Conservation (phyloP, 2,113 vertebrate species). For the Hylia prasina region DNA sequence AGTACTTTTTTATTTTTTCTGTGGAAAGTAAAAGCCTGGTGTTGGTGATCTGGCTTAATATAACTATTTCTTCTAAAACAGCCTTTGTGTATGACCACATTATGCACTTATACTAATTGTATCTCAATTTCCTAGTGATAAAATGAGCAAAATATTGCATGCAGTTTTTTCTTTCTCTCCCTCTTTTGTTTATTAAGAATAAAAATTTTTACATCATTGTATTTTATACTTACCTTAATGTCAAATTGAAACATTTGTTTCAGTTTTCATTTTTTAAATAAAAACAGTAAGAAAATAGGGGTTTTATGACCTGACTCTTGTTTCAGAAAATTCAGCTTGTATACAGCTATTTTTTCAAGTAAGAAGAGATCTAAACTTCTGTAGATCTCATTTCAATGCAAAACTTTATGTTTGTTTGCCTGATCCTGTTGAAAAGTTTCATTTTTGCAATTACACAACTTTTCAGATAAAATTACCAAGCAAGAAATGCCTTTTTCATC, state of each 20-base stretch:
- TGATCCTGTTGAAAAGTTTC: constrained; percentile 29
- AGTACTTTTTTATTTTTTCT: neutral
- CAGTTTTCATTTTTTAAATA: neutral
- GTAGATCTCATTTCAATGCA: neutral
- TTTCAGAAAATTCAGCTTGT: neutral
- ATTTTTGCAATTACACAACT: constrained; percentile 34
- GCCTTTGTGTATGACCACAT: neutral
- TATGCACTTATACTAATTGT: neutral
- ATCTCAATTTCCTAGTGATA: neutral
- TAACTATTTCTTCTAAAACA: neutral
- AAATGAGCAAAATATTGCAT: neutral
- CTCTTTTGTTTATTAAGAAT: neutral
- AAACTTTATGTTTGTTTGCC: neutral
- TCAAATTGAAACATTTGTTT: neutral
- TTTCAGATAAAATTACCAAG: constrained; percentile 37
- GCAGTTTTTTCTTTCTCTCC: accelerated
- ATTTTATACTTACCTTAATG: neutral
- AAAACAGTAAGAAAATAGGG: neutral
- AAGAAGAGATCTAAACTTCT: neutral
- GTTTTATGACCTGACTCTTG: neutral
- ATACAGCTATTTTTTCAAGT: neutral
- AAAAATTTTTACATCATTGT: neutral
- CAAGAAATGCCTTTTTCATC: constrained; percentile 47
- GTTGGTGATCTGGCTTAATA: neutral
- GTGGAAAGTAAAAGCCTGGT: neutral